Evolutionary conservation across 2,888 invertebrate genomes (phyloP).

Genomic region (Machimus rusticus): DNA sequence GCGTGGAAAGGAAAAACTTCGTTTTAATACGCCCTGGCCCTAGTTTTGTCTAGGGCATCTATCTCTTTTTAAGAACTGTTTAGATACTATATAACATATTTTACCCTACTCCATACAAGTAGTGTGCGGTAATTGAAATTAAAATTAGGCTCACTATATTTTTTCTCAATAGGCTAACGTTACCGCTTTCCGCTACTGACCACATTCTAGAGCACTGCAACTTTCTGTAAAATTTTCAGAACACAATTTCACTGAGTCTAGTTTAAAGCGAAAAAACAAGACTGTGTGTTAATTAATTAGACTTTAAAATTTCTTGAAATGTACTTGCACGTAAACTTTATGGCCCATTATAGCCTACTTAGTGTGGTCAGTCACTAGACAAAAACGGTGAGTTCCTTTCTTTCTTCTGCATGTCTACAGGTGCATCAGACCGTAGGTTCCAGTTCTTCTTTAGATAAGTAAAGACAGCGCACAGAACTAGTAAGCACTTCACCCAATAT

Average conservation of each 20-base stretch:
- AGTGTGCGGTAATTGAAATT: neutral
- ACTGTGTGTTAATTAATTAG: neutral
- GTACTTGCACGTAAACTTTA: slow-evolving; percentile 8
- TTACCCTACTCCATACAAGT: neutral
- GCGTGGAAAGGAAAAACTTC: neutral
- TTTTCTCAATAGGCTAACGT: neutral
- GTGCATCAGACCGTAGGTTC: neutral
- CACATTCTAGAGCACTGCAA: neutral
- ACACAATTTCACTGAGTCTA: neutral
- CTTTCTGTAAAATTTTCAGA: neutral
- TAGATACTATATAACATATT: neutral
- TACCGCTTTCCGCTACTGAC: neutral
- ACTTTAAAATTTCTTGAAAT: neutral
- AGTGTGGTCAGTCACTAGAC: neutral
- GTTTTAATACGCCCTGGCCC: neutral
- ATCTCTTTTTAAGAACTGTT: neutral
- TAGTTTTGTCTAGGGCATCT: too few species aligned
- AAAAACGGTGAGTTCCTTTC: neutral
- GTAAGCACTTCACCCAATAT: neutral
- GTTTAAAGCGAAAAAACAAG: neutral
- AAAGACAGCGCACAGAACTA: neutral
- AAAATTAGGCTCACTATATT: neutral
- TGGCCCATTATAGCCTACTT: neutral
- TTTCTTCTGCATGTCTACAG: neutral
- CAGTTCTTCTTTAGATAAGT: neutral